Base-by-base conservation (phyloP, 2,888 invertebrate species). In the Lasioglossum pauxillum region DNA sequence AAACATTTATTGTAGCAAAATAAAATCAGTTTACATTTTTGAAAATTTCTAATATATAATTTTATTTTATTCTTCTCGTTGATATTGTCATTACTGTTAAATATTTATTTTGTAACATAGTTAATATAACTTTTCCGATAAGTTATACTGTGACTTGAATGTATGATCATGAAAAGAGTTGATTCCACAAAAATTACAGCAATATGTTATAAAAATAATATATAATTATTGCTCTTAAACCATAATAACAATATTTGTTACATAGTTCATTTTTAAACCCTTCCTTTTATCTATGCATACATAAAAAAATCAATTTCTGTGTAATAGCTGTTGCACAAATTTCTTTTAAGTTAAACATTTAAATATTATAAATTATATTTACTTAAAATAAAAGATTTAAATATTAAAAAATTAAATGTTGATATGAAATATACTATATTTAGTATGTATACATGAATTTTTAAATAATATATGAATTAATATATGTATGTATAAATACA, bases 21-120 rank as follows among this genome's bases (percentile, higher is more conserved):
- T 46, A 69, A 75, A 31, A 71, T n/a, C 12, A 71, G 14, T 71
- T 41, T 41, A 71, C 10, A 27, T 41, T n/a, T n/a, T 41, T 71
- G 5, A 44, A 71, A 64, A 57, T 80, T 77, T 80, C 78, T 41
- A 23, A 49, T 73, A 67, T 64, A 73, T 72, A 57, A 77, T 72
- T 67, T 73, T 46, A 46, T 23, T 75, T 78, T 53, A 57, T 84
- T 82, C 84, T 73, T 23, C 38, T 69, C 49, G 41, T 82, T 76
- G 41, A 67, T 64, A 74, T 60, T 78, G 72, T 67, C 64, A n/a
- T 35, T 74, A 31, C 23, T 82, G 74, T 80, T 86, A 72, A 19
- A 69, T 83, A 80, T 85, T 86, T 86, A 76, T 78, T 86, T 86
- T 75, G 71, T 27, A 23, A 78, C 14, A 69, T 41, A 44, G 75